Evolutionary conservation across 2,113 vertebrate genomes (phyloP).

Genomic region (Gymnocephalus cernua): DNA sequence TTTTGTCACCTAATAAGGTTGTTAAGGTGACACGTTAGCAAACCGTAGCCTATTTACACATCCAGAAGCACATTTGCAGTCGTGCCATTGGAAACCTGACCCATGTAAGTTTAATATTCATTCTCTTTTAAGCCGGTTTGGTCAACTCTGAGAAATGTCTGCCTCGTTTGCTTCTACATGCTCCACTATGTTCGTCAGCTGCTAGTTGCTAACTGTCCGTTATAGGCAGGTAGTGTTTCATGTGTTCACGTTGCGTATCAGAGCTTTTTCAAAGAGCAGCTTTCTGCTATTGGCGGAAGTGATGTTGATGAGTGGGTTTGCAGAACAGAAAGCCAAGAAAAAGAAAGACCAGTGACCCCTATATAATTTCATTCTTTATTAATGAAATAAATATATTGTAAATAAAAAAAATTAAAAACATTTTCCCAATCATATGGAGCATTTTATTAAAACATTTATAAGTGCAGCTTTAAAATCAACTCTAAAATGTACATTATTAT

Average conservation of each 20-base stretch:
- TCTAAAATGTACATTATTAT: too few relatives aligned
- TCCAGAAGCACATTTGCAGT: not conserved
- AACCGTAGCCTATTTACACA: not conserved
- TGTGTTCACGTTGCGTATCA: not conserved
- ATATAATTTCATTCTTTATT: not conserved
- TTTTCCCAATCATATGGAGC: too few relatives aligned
- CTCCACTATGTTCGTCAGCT: not conserved
- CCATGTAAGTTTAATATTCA: not conserved
- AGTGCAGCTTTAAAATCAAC: not conserved
- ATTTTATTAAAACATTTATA: too few relatives aligned
- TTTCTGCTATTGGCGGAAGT: not conserved
- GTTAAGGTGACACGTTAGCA: not conserved
- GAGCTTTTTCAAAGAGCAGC: not conserved
- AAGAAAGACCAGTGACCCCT: not conserved
- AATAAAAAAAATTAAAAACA: too few relatives aligned
- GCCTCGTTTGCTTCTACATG: not conserved
- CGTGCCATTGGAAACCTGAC: not conserved
- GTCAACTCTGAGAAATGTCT: not conserved
- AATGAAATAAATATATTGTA: too few relatives aligned
- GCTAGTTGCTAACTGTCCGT: not conserved
- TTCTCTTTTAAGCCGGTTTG: not conserved
- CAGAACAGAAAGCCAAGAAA: not conserved
- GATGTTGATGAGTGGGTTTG: not conserved
- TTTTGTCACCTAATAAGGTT: not conserved
- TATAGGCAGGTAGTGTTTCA: not conserved